These are phyloP conservation scores for Diadophis punctatus DNA, from an alignment of 2,113 vertebrate genomes.

Conservation along the genomic window DNA sequence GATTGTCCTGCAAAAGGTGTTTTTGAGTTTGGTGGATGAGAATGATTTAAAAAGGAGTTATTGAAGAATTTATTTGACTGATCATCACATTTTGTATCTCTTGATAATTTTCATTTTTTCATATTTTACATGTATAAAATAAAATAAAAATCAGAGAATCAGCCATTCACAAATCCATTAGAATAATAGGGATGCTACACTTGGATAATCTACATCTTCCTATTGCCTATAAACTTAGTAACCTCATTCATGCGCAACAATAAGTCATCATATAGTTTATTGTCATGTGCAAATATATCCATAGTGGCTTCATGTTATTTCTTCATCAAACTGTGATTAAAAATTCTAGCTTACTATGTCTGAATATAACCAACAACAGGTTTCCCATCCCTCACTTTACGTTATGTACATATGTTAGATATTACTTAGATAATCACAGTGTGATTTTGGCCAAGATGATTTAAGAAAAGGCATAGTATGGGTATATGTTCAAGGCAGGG, in stretches of 20 bases:
- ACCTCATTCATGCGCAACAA: not conserved
- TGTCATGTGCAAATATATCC: not conserved
- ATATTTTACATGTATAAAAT: not conserved
- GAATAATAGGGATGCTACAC: not conserved
- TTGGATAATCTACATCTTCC: no score
- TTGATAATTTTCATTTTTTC: not conserved
- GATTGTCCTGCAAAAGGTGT: not conserved
- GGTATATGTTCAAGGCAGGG: no score
- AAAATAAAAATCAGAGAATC: not conserved
- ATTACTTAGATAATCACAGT: not conserved
- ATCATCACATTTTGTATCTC: not conserved
- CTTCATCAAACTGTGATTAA: not conserved
- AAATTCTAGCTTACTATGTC: not conserved
- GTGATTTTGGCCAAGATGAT: not conserved
- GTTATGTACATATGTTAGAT: not conserved
- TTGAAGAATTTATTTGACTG: not conserved
- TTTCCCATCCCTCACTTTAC: not conserved
- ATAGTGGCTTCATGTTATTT: not conserved
- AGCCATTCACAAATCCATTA: not conserved
- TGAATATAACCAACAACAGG: not conserved
- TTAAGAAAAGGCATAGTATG: not conserved
- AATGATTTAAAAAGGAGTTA: not conserved
- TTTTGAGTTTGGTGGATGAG: not conserved
- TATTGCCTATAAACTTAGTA: not conserved
- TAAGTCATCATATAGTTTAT: not conserved